phyloP scores from a whole-genome alignment of 2,888 invertebrate genomes.

The Liopterus haemorrhoidalis region DNA sequence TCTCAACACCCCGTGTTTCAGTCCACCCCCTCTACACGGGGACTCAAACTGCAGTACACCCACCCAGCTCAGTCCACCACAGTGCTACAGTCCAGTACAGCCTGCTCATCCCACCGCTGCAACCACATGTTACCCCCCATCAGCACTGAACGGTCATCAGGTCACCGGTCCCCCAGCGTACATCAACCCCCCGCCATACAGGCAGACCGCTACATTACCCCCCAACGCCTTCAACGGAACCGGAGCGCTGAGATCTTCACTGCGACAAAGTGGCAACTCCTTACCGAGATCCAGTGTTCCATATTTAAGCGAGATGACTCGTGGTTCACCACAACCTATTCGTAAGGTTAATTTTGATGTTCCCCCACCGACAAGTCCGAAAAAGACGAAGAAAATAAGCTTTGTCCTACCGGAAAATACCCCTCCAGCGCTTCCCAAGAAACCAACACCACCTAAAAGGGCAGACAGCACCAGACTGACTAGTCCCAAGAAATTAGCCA shows the following conservation, averaged over 20 bases:
- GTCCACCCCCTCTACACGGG: slow-evolving; percentile 40
- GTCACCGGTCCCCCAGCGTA: slow-evolving; percentile 47
- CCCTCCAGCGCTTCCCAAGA: slow-evolving; percentile 57
- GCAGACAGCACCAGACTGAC: slow-evolving; percentile 68
- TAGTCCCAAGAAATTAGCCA: slow-evolving; percentile 70
- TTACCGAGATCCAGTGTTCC: slow-evolving; percentile 42
- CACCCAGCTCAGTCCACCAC: slow-evolving; percentile 40
- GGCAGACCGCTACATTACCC: slow-evolving; percentile 38
- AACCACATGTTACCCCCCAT: slow-evolving; percentile 17
- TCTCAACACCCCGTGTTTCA: slow-evolving; percentile 40
- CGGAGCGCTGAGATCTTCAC: slow-evolving; percentile 40
- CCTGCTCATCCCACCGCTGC: slow-evolving; percentile 25
- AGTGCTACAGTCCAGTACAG: slow-evolving; percentile 40
- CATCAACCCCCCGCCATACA: slow-evolving; percentile 40
- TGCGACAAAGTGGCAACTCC: slow-evolving; percentile 46
- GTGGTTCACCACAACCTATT: slow-evolving; percentile 50
- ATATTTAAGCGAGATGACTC: slow-evolving; percentile 53
- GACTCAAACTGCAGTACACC: slow-evolving; percentile 43
- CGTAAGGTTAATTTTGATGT: slow-evolving; percentile 61
- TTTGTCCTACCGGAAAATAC: slow-evolving; percentile 55
- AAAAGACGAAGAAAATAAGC: slow-evolving; percentile 57
- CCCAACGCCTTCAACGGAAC: slow-evolving; percentile 43
- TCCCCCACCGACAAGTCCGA: slow-evolving; percentile 50
- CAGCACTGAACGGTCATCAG: slow-evolving; percentile 33
- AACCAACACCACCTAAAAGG: slow-evolving; percentile 69